Percentiles rank a stretch among this genome's conserved stretches.
These are phyloP conservation scores for Eira barbara DNA, from an alignment of 2,113 vertebrate species.

Conservation along the genomic window DNA sequence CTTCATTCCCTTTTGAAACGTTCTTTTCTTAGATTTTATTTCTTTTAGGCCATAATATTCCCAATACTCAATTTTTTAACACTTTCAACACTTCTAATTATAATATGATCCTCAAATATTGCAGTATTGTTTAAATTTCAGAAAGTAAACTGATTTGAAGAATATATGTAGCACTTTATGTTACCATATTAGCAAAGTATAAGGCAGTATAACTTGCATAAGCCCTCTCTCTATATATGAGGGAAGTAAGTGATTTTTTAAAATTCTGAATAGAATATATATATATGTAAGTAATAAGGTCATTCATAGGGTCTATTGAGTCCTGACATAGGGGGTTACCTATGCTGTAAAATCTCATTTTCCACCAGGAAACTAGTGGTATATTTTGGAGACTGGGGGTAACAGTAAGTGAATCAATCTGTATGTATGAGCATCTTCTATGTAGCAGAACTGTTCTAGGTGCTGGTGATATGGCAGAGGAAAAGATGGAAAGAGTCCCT, in stretches of 20 bases:
- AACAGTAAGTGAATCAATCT: background rate
- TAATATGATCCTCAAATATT: background rate
- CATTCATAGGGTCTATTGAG: background rate
- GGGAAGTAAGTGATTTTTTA: background rate
- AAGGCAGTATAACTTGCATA: background rate
- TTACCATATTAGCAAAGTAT: background rate
- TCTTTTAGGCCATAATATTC: constrained; percentile 48
- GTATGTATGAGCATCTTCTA: background rate
- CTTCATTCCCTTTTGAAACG: constrained; percentile 75
- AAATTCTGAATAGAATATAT: background rate
- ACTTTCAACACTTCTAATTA: constrained; percentile 10
- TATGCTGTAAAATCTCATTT: background rate
- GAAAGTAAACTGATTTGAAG: background rate
- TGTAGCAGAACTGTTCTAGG: background rate
- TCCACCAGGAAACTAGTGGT: background rate
- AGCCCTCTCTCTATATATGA: background rate
- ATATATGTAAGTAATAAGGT: background rate
- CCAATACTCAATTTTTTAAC: constrained; percentile 32
- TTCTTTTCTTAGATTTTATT: constrained; percentile 66
- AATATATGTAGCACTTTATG: background rate
- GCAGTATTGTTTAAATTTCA: background rate
- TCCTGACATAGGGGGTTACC: background rate
- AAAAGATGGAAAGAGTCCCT: background rate
- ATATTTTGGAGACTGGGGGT: background rate
- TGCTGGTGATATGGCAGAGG: background rate